These are phyloP conservation scores for Yponomeuta plumbellus DNA, from an alignment of 2,888 invertebrate species.

Conservation along the genomic window DNA sequence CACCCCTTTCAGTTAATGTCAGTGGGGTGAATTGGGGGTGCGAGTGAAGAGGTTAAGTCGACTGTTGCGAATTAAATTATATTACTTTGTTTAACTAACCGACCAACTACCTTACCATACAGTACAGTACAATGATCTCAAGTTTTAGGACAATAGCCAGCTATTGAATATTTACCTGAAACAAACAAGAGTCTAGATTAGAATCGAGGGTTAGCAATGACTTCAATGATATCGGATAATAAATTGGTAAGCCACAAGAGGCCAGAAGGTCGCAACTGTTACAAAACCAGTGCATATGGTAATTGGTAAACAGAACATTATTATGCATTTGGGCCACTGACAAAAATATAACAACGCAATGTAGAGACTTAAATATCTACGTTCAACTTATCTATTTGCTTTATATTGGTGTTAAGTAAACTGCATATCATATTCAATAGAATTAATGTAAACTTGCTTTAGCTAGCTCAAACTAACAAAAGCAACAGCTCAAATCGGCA, in stretches of 20 bases:
- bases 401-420: background rate
- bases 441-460: background rate
- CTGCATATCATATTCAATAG: background rate
- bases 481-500: background rate
- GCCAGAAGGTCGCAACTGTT: conserved; percentile 52
- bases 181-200: conserved; percentile 37
- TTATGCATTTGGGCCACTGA: conserved; percentile 61
- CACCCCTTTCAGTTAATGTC: no score
- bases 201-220: background rate
- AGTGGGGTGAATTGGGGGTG: no score
- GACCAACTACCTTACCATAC: background rate
- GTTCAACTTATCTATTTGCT: background rate
- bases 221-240: conserved; percentile 8
- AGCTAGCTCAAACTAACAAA: background rate
- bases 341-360: conserved; percentile 35
- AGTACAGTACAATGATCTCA: conserved; percentile 5
- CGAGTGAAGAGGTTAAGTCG: no score
- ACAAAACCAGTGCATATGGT: conserved; percentile 48
- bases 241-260: conserved; percentile 28
- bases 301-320: conserved; percentile 44
- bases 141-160: background rate
- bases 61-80: no score
- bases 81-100: no score
- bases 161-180: conserved; percentile 50
- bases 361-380: conserved; percentile 12